Percentiles rank a stretch among this genome's conserved stretches.
Conservation (phyloP, 2,888 invertebrate genomes). For the Miltochrista miniata region DNA sequence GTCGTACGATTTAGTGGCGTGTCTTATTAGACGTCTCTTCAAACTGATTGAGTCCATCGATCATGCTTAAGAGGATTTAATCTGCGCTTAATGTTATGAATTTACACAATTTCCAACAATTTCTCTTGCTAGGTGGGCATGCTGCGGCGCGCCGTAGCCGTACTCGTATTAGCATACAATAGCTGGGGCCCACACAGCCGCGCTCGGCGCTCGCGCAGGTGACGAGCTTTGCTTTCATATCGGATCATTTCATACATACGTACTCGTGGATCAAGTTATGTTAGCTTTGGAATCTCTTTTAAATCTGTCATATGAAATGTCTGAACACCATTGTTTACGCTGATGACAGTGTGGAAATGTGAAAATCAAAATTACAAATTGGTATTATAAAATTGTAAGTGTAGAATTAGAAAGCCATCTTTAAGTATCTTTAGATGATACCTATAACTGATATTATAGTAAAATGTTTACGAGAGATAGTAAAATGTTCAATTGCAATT, state of each 20-base stretch:
- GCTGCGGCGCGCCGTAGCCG: slow-evolving; percentile 34
- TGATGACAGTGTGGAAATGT: not conserved
- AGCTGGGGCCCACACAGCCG: slow-evolving; percentile 53
- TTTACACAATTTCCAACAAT: slow-evolving; percentile 59
- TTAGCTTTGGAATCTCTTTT: slow-evolving; percentile 29
- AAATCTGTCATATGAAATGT: slow-evolving; percentile 11
- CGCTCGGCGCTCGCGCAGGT: slow-evolving; percentile 59
- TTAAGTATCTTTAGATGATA: slow-evolving; percentile 18
- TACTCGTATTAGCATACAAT: slow-evolving; percentile 71
- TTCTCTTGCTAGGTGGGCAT: slow-evolving; percentile 51
- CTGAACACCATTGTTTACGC: not conserved
- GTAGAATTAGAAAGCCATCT: slow-evolving; percentile 29
- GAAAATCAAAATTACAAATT: slow-evolving; percentile 5
- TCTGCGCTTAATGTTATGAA: slow-evolving; percentile 41
- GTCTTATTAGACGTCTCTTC: slow-evolving; percentile 7
- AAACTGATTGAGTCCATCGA: slow-evolving; percentile 39
- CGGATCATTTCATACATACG: slow-evolving; percentile 33
- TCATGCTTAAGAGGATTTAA: slow-evolving; percentile 37
- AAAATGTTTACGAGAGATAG: slow-evolving; percentile 33
- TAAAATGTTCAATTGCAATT: slow-evolving; percentile 30
- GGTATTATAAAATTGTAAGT: slow-evolving; percentile 1
- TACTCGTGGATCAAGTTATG: slow-evolving; percentile 28
- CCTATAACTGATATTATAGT: slow-evolving; percentile 24
- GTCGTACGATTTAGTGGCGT: not conserved
- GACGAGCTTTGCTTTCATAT: slow-evolving; percentile 59